These are phyloP conservation scores for Agrenia bidenticulata DNA, from an alignment of 2,888 invertebrate species.

Conservation along the genomic window DNA sequence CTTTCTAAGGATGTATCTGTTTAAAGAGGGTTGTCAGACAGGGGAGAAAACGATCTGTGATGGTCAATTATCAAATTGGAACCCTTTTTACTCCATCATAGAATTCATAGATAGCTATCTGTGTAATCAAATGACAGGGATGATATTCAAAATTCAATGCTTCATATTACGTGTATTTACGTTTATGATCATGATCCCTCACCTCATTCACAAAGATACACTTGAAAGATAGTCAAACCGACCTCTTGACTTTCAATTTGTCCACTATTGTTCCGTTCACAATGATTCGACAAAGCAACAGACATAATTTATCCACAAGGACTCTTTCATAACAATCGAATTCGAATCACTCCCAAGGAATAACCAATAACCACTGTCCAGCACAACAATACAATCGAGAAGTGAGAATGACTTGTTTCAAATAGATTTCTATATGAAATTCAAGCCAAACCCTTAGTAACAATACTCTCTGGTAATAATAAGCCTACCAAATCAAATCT, in stretches of 20 bases:
- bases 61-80: slow-evolving; percentile 19
- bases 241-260: slow-evolving; percentile 53
- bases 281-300: slow-evolving; percentile 25
- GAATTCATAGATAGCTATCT: background rate
- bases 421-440: background rate
- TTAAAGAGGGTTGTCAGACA: background rate
- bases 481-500: background rate
- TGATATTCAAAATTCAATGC: background rate
- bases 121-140: slow-evolving; percentile 9
- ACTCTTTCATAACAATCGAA: slow-evolving; percentile 18
- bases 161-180: slow-evolving; percentile 1
- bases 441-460: too few relatives aligned
- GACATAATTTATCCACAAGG: slow-evolving; percentile 3
- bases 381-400: slow-evolving; percentile 1
- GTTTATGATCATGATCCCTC: background rate
- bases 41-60: slow-evolving; percentile 8
- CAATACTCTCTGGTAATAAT: background rate
- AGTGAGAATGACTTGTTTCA: slow-evolving; percentile 3
- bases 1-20: background rate
- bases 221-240: background rate
- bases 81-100: slow-evolving; percentile 44
- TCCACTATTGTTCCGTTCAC: slow-evolving; percentile 48
- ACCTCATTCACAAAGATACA: slow-evolving; percentile 1
- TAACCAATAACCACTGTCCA: background rate
- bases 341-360: slow-evolving; percentile 5